phyloP scores from a whole-genome alignment of 2,797 vertebrate species.

The Dendrocincla tyrannina region DNA sequence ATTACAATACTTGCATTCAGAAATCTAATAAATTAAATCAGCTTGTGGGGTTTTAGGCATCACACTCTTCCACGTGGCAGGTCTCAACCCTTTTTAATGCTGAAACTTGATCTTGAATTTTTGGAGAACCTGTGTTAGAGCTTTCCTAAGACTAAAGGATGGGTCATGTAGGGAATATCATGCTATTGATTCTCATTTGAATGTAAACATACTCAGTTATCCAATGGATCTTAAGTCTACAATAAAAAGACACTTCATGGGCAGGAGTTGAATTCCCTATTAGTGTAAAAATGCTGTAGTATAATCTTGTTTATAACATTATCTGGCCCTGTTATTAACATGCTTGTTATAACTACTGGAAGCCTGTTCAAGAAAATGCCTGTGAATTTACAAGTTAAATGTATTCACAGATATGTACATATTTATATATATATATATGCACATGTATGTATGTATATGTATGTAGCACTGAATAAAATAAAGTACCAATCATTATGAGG shows the following conservation, averaged over 20 bases:
- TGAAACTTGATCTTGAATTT: neutral
- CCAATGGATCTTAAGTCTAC: neutral
- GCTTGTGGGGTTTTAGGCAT: neutral
- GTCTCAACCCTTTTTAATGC: neutral
- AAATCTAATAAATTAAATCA: neutral
- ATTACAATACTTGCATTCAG: neutral
- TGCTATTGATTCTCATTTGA: neutral
- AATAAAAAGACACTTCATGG: neutral
- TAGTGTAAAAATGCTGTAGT: neutral
- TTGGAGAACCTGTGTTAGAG: neutral
- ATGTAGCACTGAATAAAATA: neutral
- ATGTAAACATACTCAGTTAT: neutral
- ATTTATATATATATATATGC: neutral
- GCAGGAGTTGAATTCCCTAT: neutral
- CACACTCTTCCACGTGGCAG: neutral
- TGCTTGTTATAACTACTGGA: neutral
- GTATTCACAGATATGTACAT: neutral
- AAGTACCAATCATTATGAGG: neutral
- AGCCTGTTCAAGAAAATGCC: neutral
- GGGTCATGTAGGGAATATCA: neutral
- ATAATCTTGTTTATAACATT: neutral
- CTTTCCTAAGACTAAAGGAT: neutral
- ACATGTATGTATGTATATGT: neutral
- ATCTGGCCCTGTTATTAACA: accelerated
- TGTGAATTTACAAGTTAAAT: neutral